These are phyloP conservation scores for Epinotia demarniana DNA, from an alignment of 2,888 invertebrate genomes.

Conservation along the genomic window DNA sequence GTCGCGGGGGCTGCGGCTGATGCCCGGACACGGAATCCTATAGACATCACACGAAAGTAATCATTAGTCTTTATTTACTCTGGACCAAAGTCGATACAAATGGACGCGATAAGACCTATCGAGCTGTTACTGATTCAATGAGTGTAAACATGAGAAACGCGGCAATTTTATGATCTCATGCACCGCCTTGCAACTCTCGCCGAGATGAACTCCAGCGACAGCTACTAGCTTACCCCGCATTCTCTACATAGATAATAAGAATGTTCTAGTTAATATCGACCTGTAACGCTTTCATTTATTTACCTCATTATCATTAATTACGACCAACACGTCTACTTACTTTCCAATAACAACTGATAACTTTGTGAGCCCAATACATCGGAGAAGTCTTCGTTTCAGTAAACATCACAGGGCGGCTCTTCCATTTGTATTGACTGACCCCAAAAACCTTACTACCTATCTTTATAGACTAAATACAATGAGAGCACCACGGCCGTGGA, in stretches of 20 bases:
- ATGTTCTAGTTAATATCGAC: slow-evolving; percentile 15
- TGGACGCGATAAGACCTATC: slow-evolving; percentile 10
- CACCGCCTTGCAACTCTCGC: slow-evolving; percentile 41
- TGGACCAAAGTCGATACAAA: slow-evolving; percentile 10
- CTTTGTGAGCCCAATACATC: slow-evolving; percentile 33
- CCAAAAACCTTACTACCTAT: slow-evolving; percentile 27
- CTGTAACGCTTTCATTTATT: slow-evolving; percentile 18
- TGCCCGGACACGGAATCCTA: slow-evolving; percentile 22
- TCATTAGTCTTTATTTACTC: slow-evolving; percentile 25
- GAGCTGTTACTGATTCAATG: slow-evolving; percentile 23
- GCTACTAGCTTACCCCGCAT: slow-evolving; percentile 38
- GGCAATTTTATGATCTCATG: slow-evolving; percentile 46
- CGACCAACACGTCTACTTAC: slow-evolving; percentile 15
- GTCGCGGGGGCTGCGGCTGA: slow-evolving; percentile 52
- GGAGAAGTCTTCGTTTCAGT: slow-evolving; percentile 20
- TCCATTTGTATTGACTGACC: slow-evolving; percentile 37
- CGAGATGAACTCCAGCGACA: slow-evolving; percentile 35
- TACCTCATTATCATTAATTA: slow-evolving; percentile 17
- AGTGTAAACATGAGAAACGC: slow-evolving; percentile 43
- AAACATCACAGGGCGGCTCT: slow-evolving; percentile 19
- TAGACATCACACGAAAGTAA: slow-evolving; percentile 29
- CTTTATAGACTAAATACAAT: slow-evolving; percentile 34
- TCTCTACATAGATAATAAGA: slow-evolving; percentile 6
- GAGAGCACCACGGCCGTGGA: slow-evolving; percentile 32
- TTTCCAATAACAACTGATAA: slow-evolving; percentile 36